Percentiles rank a stretch among this genome's conserved stretches.
phyloP scores from a whole-genome alignment of 2,797 vertebrate species.

The Eurystomus glaucurus region DNA sequence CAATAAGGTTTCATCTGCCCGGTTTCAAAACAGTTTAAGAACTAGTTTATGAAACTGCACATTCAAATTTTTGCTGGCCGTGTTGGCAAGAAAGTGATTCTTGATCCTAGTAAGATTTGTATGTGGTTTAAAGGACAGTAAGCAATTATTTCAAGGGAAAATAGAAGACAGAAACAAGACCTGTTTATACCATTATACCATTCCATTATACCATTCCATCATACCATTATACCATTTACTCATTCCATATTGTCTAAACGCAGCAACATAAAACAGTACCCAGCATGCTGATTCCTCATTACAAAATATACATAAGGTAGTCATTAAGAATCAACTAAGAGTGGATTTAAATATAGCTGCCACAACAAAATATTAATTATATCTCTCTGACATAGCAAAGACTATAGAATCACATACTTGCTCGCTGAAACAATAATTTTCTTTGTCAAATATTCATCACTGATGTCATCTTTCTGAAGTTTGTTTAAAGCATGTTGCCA shows the following conservation, averaged over 20 bases:
- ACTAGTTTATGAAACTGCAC: not conserved
- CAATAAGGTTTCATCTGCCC: not conserved
- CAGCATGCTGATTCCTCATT: not conserved
- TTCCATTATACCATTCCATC: too few relatives aligned
- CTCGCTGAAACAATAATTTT: not conserved
- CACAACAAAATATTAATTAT: not conserved
- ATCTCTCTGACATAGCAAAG: not conserved
- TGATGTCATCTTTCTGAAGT: not conserved
- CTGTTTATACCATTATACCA: not conserved
- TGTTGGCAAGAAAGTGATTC: not conserved
- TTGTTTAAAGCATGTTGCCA: not conserved
- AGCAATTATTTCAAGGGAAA: slow-evolving; percentile 21
- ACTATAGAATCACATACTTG: not conserved
- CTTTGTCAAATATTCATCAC: slow-evolving; percentile 18
- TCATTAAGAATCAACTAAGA: not conserved
- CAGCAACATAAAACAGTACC: not conserved
- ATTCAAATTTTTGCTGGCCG: not conserved
- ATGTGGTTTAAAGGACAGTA: slow-evolving; percentile 44
- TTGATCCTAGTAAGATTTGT: not conserved
- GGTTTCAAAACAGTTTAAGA: not conserved
- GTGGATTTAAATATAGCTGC: not conserved
- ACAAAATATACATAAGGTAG: not conserved
- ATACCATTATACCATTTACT: not conserved
- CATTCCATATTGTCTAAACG: not conserved
- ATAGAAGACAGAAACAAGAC: slow-evolving; percentile 3